Percentiles rank a stretch among this genome's conserved stretches.
phyloP scores from a whole-genome alignment of 35 echinoderm and acorn worm species.

The Hemicentrotus pulcherrimus region DNA sequence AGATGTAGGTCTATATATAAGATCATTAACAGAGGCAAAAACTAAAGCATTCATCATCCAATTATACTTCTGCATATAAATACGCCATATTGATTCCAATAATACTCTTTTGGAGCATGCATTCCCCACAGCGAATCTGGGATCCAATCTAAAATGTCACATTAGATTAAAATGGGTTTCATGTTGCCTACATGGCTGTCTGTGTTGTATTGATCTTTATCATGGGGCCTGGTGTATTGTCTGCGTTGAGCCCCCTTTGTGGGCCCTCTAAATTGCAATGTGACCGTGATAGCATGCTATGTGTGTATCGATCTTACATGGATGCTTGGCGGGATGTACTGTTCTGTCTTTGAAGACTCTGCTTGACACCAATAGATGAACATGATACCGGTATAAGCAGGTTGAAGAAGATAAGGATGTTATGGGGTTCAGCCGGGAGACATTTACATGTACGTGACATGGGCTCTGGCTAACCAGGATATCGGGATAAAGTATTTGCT shows the following conservation, averaged over 20 bases:
- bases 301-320: slow-evolving; percentile 1
- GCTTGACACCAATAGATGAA: not conserved
- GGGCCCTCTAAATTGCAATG: not conserved
- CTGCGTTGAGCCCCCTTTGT: not conserved
- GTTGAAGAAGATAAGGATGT: not conserved
- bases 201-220: not conserved
- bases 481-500: not conserved
- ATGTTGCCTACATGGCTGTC: slow-evolving; percentile 15
- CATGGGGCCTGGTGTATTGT: not conserved
- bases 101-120: not conserved
- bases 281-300: not conserved
- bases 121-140: not conserved
- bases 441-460: not conserved
- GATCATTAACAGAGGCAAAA: not conserved
- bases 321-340: not conserved
- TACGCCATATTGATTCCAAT: not conserved
- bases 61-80: not conserved
- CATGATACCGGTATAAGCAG: not conserved
- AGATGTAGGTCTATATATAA: too few species aligned
- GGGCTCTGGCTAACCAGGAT: not conserved
- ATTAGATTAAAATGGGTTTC: not conserved
- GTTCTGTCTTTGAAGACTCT: not conserved
- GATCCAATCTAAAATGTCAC: not conserved
- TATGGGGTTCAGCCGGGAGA: not conserved
- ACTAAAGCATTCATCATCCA: not conserved